These are phyloP conservation scores for Horisme vitalbata DNA, from an alignment of 2,888 invertebrate genomes.

Conservation along the genomic window DNA sequence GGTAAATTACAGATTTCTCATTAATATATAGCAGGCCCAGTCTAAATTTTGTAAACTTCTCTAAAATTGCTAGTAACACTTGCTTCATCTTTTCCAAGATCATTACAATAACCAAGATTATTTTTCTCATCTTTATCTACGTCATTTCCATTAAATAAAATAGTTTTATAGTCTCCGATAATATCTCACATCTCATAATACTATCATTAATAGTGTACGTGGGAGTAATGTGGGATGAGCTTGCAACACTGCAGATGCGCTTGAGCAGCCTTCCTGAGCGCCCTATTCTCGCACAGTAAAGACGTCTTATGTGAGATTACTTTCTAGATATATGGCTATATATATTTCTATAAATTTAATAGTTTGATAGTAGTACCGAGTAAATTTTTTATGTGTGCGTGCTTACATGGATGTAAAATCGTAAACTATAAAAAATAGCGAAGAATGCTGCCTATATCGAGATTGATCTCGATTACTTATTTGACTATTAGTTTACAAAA, in stretches of 20 bases:
- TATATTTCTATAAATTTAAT: no score
- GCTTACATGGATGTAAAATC: no score
- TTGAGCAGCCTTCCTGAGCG: conserved; percentile 20
- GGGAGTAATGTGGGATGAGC: conserved; percentile 30
- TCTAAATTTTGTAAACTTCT: background rate
- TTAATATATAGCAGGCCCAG: no score
- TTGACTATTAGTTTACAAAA: no score
- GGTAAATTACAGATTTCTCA: no score
- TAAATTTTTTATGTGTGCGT: no score
- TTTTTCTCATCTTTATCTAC: background rate
- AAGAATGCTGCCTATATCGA: no score
- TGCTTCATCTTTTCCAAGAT: no score
- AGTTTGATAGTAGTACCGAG: no score
- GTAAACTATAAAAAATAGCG: no score
- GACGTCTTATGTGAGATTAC: background rate
- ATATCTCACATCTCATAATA: conserved; percentile 28
- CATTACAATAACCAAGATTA: background rate
- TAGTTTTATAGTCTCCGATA: conserved; percentile 16
- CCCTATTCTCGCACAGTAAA: conserved; percentile 5
- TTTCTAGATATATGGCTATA: background rate
- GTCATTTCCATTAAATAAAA: conserved; percentile 16
- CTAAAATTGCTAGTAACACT: no score
- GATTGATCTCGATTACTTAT: no score
- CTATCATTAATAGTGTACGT: conserved; percentile 30
- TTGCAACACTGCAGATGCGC: conserved; percentile 35